Evolutionary conservation across 2,888 invertebrate species (phyloP).

Genomic region (Hydrotaea cyrtoneurina): DNA sequence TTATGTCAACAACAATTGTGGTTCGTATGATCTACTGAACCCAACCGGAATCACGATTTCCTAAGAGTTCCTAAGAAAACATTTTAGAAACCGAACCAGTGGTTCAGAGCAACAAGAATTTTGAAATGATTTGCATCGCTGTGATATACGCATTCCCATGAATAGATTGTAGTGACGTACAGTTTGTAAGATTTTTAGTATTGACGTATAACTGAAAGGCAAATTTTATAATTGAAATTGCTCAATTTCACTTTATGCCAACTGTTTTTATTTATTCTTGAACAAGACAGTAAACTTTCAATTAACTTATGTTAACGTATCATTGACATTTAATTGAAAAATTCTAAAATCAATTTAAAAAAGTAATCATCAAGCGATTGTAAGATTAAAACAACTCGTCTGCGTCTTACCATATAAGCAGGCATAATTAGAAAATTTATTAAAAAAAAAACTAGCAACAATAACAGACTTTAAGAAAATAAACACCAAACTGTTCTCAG

Average conservation of each 20-base stretch:
- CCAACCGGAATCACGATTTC: too few species aligned
- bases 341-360: background rate
- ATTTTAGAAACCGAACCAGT: too few species aligned
- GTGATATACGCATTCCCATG: too few species aligned
- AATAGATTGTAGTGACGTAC: too few species aligned
- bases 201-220: constrained; percentile 12
- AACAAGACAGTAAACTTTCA: background rate
- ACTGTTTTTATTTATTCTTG: background rate
- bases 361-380: background rate
- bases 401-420: background rate
- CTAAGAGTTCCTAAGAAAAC: too few species aligned
- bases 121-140: too few species aligned
- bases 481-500: background rate
- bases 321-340: constrained; percentile 9
- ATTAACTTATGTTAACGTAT: background rate
- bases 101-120: too few species aligned
- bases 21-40: too few species aligned
- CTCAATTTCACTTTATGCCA: too few species aligned
- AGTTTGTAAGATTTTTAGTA: too few species aligned
- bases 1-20: too few species aligned
- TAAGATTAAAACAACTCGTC: background rate
- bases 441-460: background rate
- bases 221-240: too few species aligned
- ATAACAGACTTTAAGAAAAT: background rate
- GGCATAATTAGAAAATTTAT: background rate